phyloP scores from a whole-genome alignment of 2,113 vertebrate genomes.

The Lophura nycthemera region DNA sequence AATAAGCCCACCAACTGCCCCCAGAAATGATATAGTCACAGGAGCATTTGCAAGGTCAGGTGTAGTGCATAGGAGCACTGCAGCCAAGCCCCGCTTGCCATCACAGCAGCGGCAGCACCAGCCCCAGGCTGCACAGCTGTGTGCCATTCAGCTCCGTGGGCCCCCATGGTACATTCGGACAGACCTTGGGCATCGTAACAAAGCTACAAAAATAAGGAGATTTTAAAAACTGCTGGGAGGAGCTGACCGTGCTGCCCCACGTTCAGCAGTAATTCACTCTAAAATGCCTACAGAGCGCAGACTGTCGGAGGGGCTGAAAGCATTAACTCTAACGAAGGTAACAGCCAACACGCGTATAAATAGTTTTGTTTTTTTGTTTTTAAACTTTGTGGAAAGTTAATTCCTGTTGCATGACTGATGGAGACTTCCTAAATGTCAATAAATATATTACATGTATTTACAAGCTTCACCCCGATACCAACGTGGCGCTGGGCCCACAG shows the following conservation, averaged over 20 bases:
- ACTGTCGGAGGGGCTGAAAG: constrained; percentile 35
- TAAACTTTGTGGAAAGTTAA: constrained; percentile 52
- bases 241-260: constrained; percentile 32
- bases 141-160: neutral
- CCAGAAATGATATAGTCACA: neutral
- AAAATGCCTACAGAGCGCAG: constrained; percentile 17
- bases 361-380: constrained; percentile 66
- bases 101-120: neutral
- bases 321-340: constrained; percentile 52
- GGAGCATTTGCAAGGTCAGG: neutral
- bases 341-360: constrained; percentile 64
- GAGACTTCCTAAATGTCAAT: constrained; percentile 72
- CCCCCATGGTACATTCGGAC: neutral
- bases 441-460: constrained; percentile 82
- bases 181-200: constrained; percentile 42
- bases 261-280: constrained; percentile 19
- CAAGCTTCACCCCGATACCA: constrained; percentile 30
- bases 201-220: constrained; percentile 50
- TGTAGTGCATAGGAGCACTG: neutral
- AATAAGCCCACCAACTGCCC: neutral
- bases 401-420: constrained; percentile 46
- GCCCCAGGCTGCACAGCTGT: no score
- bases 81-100: neutral
- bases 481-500: neutral
- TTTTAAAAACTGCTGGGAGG: neutral